Base-by-base conservation (phyloP, 1,140 invertebrate genomes). In the Hyposmocoma kahamanoa region DNA sequence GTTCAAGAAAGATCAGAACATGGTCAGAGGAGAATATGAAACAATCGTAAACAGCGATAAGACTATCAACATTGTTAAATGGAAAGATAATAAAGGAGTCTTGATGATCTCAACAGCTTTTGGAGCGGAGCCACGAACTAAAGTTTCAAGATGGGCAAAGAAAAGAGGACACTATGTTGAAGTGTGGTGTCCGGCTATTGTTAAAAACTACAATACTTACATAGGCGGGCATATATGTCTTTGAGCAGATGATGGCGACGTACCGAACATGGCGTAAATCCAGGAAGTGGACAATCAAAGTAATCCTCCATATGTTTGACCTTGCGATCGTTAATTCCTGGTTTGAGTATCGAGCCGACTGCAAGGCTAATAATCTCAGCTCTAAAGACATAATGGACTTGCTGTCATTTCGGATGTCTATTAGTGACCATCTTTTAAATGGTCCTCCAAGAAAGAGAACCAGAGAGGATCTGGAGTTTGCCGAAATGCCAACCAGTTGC, bases 81-180 rank as follows among this genome's bases (percentile, higher is more conserved):
- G 44, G 55, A 58, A 49, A 42, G 55, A 58, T 42, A 58, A 48
- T 30, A 53, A 58, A 47, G 15, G 44, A 11, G 55, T 58, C 15
- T 17, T 58, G 19, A 47, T 56, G 26, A 42, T 41, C 11, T 28
- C 24, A 6, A 28, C 24, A 6, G 24, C 24, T 28, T 11, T 6
- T 28, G 24, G 24, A 38, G 22, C 39, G 11, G 10, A 53, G 10
- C 46, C 47, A 2, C 38, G 32, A 41, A 19, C 32, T n/a, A 39
- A 17, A 10, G 51, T 53, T 6, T 15, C 22, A 20, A 41, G 52
- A 19, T 54, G 52, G 24, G 19, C 24, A 32, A 51, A 54, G 34
- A 42, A 42, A 22, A 4, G 6, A 42, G 21, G 18, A 18, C 10
- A 8, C 4, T 42, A 19, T 18, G 13, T 6, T 4, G 41, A 42